These are phyloP conservation scores for Musca domestica DNA, from an alignment of 1,140 invertebrate species.

Conservation along the genomic window DNA sequence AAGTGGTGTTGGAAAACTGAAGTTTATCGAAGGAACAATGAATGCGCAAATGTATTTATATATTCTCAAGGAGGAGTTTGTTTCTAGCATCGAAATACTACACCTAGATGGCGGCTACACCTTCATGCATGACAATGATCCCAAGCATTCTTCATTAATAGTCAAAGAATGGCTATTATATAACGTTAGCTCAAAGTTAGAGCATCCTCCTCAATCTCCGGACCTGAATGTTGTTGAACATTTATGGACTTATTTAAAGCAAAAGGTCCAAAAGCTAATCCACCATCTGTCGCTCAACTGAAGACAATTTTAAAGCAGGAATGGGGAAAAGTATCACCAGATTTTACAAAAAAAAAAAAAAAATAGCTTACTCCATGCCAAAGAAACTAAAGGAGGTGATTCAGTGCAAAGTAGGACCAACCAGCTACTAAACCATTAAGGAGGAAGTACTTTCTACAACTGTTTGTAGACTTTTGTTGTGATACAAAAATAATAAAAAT, in stretches of 20 bases:
- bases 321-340: not conserved
- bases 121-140: not conserved
- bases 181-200: not conserved
- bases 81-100: not conserved
- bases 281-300: not conserved
- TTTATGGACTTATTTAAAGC: not conserved
- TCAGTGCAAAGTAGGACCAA: not conserved
- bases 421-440: not conserved
- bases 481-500: too few species aligned
- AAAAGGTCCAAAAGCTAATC: not conserved
- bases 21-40: constrained; percentile 5
- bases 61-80: not conserved
- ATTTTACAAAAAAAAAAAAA: not conserved
- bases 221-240: not conserved
- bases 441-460: too few species aligned
- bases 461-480: too few species aligned
- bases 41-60: not conserved
- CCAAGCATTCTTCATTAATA: not conserved
- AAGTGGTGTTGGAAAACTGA: constrained; percentile 7
- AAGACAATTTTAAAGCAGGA: not conserved
- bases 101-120: not conserved
- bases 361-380: not conserved
- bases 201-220: not conserved
- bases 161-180: not conserved
- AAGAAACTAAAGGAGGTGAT: not conserved